These are phyloP conservation scores for Acronicta aceris DNA, from an alignment of 2,888 invertebrate species.

Conservation along the genomic window DNA sequence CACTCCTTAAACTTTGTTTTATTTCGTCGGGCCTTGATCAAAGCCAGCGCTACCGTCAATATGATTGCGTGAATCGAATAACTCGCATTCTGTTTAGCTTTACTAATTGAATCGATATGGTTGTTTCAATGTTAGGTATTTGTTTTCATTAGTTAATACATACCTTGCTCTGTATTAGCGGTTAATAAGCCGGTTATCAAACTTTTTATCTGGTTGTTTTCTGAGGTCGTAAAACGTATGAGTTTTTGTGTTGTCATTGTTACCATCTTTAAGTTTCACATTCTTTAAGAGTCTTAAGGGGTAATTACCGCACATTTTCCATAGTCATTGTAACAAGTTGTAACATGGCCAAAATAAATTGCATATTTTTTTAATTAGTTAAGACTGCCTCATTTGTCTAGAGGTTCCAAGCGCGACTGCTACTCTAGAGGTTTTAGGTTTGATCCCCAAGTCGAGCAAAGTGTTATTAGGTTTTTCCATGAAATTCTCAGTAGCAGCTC, in stretches of 20 bases:
- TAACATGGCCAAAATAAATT: too few species aligned
- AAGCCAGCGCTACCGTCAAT: conserved; percentile 64
- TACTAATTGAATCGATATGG: conserved; percentile 76
- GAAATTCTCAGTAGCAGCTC: too few species aligned
- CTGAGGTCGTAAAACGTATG: conserved; percentile 27
- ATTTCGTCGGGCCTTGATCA: conserved; percentile 67
- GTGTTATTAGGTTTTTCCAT: too few species aligned
- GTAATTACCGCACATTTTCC: too few species aligned
- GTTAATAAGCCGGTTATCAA: conserved; percentile 41
- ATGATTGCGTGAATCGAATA: conserved; percentile 69
- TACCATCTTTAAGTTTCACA: conserved; percentile 13
- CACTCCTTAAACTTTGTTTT: conserved; percentile 60
- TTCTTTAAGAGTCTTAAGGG: conserved; percentile 5
- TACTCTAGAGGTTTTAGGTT: too few species aligned
- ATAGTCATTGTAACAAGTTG: too few species aligned
- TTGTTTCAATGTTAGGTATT: conserved; percentile 71
- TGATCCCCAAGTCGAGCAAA: too few species aligned
- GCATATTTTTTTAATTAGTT: too few species aligned
- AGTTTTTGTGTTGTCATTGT: conserved; percentile 21
- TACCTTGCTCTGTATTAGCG: conserved; percentile 44
- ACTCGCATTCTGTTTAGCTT: conserved; percentile 70
- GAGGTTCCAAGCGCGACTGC: too few species aligned
- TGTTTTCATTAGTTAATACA: conserved; percentile 73
- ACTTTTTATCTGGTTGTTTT: conserved; percentile 42
- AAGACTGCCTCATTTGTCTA: too few species aligned